Evolutionary conservation across 2,888 invertebrate species (phyloP).

Genomic region (Girardia tigrina): DNA sequence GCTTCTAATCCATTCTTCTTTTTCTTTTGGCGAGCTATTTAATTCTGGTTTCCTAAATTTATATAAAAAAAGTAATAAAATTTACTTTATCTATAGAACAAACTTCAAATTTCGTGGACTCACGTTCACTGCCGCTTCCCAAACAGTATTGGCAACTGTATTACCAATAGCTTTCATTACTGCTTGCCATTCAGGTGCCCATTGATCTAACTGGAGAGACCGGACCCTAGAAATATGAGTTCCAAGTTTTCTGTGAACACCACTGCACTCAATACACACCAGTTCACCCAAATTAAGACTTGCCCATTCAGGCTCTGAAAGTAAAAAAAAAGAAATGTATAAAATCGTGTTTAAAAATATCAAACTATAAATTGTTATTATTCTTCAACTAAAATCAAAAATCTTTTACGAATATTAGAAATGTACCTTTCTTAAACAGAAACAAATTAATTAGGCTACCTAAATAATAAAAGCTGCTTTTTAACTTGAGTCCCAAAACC

Average conservation of each 20-base stretch:
- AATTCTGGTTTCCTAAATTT: conserved; percentile 31
- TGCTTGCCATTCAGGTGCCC: conserved; percentile 53
- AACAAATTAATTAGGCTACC: no score
- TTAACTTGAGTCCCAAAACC: no score
- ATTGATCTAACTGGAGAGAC: conserved; percentile 83
- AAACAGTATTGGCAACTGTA: conserved; percentile 72
- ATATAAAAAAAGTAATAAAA: background rate
- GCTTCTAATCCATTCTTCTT: conserved; percentile 79
- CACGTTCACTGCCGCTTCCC: conserved; percentile 59
- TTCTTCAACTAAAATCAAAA: no score
- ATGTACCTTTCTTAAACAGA: no score
- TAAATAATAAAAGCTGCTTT: no score
- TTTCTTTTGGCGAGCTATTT: conserved; percentile 61
- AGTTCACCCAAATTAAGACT: conserved; percentile 82
- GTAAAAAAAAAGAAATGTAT: background rate
- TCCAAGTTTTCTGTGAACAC: conserved; percentile 84
- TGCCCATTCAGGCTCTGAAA: conserved; percentile 82
- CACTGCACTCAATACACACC: conserved; percentile 92
- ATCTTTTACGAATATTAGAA: no score
- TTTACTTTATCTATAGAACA: background rate
- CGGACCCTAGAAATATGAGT: conserved; percentile 88
- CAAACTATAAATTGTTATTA: no score
- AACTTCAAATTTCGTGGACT: conserved; percentile 27
- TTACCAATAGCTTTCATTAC: conserved; percentile 77
- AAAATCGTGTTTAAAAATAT: no score